Percentiles rank a stretch among this genome's conserved stretches.
Evolutionary conservation across 2,113 vertebrate genomes (phyloP).

Genomic region (Cardinalis cardinalis): DNA sequence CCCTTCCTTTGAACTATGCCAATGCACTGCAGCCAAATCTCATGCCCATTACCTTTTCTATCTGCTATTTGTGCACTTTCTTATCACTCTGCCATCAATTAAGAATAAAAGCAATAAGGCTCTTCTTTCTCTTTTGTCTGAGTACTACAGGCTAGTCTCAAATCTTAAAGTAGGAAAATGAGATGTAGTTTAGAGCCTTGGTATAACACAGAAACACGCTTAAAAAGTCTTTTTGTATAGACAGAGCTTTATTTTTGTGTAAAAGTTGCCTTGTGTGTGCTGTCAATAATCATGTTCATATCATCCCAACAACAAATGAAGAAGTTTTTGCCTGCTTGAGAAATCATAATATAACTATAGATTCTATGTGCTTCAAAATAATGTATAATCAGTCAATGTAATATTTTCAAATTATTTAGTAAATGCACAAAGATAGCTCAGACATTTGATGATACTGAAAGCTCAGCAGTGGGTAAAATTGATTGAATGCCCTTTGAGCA

Average conservation of each 20-base stretch:
- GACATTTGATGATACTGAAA: slow-evolving; percentile 55
- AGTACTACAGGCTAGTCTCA: not conserved
- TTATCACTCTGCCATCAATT: not conserved
- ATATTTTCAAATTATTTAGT: slow-evolving; percentile 60
- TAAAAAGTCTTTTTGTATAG: not conserved
- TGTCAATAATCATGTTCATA: not conserved
- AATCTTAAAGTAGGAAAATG: not conserved
- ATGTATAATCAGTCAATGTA: slow-evolving; percentile 43
- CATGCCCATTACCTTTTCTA: not conserved
- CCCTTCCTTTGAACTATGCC: not conserved
- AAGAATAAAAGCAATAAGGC: not conserved
- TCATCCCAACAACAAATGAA: not conserved
- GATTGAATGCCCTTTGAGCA: slow-evolving; percentile 49
- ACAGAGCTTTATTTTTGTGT: not conserved
- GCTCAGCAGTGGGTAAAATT: slow-evolving; percentile 61
- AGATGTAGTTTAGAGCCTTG: not conserved
- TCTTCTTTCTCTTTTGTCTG: not conserved
- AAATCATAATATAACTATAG: slow-evolving; percentile 21
- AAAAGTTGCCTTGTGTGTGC: not conserved
- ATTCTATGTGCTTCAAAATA: slow-evolving; percentile 36
- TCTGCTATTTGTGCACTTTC: not conserved
- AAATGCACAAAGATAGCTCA: slow-evolving; percentile 49
- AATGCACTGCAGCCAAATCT: not conserved
- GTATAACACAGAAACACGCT: not conserved
- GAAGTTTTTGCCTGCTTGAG: slow-evolving; percentile 6